Evolutionary conservation across 2,888 invertebrate genomes (phyloP).

Genomic region (Vanessa cardui): DNA sequence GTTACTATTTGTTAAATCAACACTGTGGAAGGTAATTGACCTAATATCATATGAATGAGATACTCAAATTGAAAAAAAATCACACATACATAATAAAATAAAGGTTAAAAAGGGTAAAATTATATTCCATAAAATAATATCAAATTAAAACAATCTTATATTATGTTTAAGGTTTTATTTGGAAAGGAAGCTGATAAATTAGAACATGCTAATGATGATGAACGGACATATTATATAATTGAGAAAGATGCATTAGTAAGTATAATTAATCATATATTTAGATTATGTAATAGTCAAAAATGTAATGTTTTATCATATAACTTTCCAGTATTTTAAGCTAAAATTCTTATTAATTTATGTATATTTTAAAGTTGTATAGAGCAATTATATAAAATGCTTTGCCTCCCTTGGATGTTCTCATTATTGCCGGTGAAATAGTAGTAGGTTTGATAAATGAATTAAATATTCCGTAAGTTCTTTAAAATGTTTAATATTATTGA

Average conservation of each 20-base stretch:
- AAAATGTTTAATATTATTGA: too few relatives aligned
- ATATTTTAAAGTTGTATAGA: too few relatives aligned
- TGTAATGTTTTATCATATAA: background rate
- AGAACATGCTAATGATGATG: constrained; percentile 99
- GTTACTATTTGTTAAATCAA: constrained; percentile 96
- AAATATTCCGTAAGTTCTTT: too few relatives aligned
- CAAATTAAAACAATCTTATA: background rate
- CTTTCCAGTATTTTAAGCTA: too few relatives aligned
- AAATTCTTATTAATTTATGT: too few relatives aligned
- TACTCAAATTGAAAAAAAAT: too few relatives aligned
- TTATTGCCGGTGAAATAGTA: too few relatives aligned
- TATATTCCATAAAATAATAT: background rate
- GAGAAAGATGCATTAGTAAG: constrained; percentile 96
- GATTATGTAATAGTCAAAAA: background rate
- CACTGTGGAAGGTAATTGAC: constrained; percentile 94
- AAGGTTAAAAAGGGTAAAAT: background rate
- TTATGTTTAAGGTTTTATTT: constrained; percentile 89
- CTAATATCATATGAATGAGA: background rate
- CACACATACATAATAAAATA: too few relatives aligned
- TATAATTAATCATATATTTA: constrained; percentile 12
- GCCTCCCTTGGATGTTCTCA: too few relatives aligned
- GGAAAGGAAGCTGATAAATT: constrained; percentile 99
- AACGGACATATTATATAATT: constrained; percentile 98
- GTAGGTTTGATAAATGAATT: too few relatives aligned
- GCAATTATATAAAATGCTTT: too few relatives aligned